Evolutionary conservation across 2,113 vertebrate genomes (phyloP), one percentile per base, ranked within the genome.

Genomic region (Zapus hudsonius): DNA sequence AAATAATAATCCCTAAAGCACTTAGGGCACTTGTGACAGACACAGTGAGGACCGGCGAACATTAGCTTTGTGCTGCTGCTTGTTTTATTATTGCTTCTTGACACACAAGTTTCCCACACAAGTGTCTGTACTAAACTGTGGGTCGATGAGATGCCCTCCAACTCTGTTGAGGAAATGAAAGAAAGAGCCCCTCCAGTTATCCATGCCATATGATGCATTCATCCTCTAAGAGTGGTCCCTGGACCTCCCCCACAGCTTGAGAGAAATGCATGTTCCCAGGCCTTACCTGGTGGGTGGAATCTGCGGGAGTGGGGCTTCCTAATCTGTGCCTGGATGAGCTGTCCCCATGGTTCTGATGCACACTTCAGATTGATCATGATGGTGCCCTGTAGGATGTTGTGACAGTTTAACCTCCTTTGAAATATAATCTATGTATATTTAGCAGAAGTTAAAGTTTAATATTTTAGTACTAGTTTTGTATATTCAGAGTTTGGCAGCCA

Each of bases 231-330:
- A 38, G 55, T 59, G 15, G 23, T 78, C 27, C 12, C 40, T 36
- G 9, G 40, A 11, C 17, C 29, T n/a, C 40, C 27, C 75, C n/a
- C 13, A 55, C 20, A 87, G 52, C 12, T 76, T 36, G 1, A 19
- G 59, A 29, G 40, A 92, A 89, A 36, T 74, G 17, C 29, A 75
- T 10, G 27, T 27, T 87, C 16, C n/a, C 23, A 29, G 55, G 61
- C 42, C 61, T 67, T 16, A 0, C 3, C 5, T 3, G 29, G 9
- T 25, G 7, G 16, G 40, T 38, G 22, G 74, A 90, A 81, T 61
- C n/a, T 6, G 42, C n/a, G 12, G 16, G 42, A 6, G 33, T 13
- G 20, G 12, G 5, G 5, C 33, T 2, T n/a, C 3, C 19, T 0
- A 3, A n/a, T 44, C 61, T 47, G 57, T 27, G 10, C 52, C 61